A percentile compares a stretch with the other conserved stretches of the same genome.
These are phyloP conservation scores for Aphis craccivora DNA, from an alignment of 1,140 invertebrate species.

Conservation along the genomic window DNA sequence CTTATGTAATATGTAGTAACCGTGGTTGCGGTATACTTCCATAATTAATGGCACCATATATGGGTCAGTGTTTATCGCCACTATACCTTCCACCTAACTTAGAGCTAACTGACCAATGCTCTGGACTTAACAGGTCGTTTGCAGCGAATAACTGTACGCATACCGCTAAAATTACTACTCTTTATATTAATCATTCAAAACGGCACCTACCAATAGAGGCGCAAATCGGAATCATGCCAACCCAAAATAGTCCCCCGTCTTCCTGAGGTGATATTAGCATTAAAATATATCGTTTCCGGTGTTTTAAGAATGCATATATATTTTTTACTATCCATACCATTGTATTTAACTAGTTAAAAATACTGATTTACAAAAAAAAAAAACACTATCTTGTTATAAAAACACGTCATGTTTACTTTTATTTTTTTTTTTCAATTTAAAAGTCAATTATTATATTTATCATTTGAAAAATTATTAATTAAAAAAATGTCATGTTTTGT, in stretches of 20 bases:
- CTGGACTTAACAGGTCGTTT: slow-evolving; percentile 5
- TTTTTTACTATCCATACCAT: neutral
- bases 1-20: neutral
- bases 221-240: neutral
- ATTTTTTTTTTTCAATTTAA: too few species aligned
- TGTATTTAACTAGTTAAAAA: too few species aligned
- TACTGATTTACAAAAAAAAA: too few species aligned
- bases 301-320: neutral
- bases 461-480: too few species aligned
- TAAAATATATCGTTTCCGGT: neutral
- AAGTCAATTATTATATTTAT: too few species aligned
- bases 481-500: too few species aligned
- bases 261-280: neutral
- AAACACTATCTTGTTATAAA: too few species aligned
- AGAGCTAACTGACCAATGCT: neutral
- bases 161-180: neutral
- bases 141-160: neutral
- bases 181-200: neutral
- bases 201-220: neutral
- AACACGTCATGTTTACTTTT: too few species aligned
- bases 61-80: slow-evolving; percentile 36
- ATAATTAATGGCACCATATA: slow-evolving; percentile 29
- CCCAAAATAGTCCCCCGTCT: neutral
- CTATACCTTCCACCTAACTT: neutral
- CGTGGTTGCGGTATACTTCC: neutral